phyloP scores from a whole-genome alignment of 2,797 vertebrate species.

The Erethizon dorsatum region DNA sequence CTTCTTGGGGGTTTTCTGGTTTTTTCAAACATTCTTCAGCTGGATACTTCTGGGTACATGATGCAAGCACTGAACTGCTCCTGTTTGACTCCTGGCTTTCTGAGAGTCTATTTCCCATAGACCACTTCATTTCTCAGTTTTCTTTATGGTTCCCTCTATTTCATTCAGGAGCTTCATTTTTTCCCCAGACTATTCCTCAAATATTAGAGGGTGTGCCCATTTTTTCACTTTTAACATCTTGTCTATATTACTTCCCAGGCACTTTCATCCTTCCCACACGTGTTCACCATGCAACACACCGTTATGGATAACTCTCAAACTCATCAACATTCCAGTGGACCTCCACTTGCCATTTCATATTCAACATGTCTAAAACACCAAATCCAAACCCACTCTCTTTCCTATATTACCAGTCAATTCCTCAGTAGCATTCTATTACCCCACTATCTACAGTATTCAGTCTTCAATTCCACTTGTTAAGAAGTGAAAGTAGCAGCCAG shows the following conservation, averaged over 20 bases:
- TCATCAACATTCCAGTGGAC: neutral
- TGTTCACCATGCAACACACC: neutral
- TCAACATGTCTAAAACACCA: neutral
- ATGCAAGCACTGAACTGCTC: neutral
- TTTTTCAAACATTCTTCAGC: neutral
- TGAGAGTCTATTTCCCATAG: too few relatives aligned
- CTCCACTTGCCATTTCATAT: neutral
- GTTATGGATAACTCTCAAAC: neutral
- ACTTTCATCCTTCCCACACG: neutral
- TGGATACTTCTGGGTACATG: neutral
- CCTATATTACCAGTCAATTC: neutral
- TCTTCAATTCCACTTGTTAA: conserved; percentile 11
- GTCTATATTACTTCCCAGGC: neutral
- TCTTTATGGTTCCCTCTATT: neutral
- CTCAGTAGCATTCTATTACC: neutral
- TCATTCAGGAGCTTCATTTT: neutral
- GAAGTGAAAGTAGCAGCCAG: neutral
- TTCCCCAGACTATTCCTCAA: neutral
- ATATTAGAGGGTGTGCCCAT: neutral
- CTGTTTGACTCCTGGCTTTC: neutral
- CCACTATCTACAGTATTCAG: neutral
- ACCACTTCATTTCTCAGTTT: neutral
- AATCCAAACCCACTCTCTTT: neutral
- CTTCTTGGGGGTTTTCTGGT: neutral
- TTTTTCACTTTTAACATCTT: neutral